These are phyloP conservation scores for Lycocerus yunnanus DNA, from an alignment of 2,888 invertebrate genomes.

Conservation along the genomic window DNA sequence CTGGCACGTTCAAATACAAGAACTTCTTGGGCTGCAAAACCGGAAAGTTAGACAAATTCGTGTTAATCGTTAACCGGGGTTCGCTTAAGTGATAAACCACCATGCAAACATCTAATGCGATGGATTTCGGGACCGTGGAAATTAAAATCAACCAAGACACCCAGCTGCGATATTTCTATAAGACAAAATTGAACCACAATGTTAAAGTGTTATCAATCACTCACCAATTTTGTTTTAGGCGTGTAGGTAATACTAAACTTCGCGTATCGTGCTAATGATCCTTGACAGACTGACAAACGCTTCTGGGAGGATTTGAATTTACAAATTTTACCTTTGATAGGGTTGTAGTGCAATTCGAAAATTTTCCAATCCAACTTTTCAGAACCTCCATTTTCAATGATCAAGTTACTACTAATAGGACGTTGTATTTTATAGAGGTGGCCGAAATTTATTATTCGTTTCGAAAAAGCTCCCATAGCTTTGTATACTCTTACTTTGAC, in stretches of 20 bases:
- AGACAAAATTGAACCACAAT: neutral
- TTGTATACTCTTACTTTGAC: slow-evolving; percentile 20
- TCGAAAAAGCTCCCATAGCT: slow-evolving; percentile 37
- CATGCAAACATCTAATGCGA: slow-evolving; percentile 34
- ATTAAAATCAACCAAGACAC: slow-evolving; percentile 32
- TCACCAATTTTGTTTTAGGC: neutral
- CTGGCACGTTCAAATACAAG: slow-evolving; percentile 44
- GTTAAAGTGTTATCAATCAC: neutral
- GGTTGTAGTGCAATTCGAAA: slow-evolving; percentile 42
- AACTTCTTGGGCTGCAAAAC: slow-evolving; percentile 46
- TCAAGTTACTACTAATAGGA: slow-evolving; percentile 35
- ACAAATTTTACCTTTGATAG: neutral
- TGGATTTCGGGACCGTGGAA: slow-evolving; percentile 13
- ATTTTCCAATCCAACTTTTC: slow-evolving; percentile 42
- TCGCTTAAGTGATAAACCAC: slow-evolving; percentile 44
- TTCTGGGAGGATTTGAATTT: neutral
- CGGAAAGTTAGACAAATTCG: slow-evolving; percentile 39
- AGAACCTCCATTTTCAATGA: slow-evolving; percentile 37
- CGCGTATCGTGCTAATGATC: neutral
- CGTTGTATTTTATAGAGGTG: slow-evolving; percentile 36
- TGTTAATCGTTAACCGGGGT: slow-evolving; percentile 42
- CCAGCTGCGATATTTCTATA: slow-evolving; percentile 26
- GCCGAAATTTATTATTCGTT: slow-evolving; percentile 42
- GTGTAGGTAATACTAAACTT: neutral
- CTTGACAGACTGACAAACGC: slow-evolving; percentile 6